Base-by-base conservation (phyloP, 2,888 invertebrate genomes). In the Ectropis crepuscularia region DNA sequence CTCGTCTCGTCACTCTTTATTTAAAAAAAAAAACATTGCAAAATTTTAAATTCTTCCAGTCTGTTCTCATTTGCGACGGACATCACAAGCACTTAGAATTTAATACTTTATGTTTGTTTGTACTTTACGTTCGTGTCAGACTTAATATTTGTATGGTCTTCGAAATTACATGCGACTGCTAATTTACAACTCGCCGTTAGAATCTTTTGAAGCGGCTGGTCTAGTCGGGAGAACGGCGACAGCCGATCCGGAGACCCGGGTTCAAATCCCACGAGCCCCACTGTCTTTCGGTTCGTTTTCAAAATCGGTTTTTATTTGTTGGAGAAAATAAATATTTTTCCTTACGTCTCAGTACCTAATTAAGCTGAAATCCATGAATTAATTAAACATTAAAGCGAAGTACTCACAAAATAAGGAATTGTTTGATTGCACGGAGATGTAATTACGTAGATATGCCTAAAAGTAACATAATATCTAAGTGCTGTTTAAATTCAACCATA, bases 361-460 rank as follows among this genome's bases (percentile, higher is more conserved):
- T 1, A 28, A 28, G 16, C 16, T 2, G 16, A 28, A 28, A 28
- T 28, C 16, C 16, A 4, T 28, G 16, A 28, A 4, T 28, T 28
- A 28, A 2, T 28, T 28, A 28, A 28, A 28, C 4, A 28, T 28
- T 28, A 28, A 28, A 28, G 16, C 16, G 16, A 28, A 28, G 16
- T 28, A 28, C 16, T 28, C 4, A 28, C 16, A 28, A 28, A 28
- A 28, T 28, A 28, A 28, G 16, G 16, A 28, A 28, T 28, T 28
- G 16, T 28, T 28, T 28, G 16, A 28, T 28, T 28, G 16, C 16
- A 28, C 16, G 16, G 16, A 54, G 63, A 58, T 63, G 39, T 63
- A 58, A 58, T 63, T 57, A 53, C 53, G 11, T 5, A 49, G 63
- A 63, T 63, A 58, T 53, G 12, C 47, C 6, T 28, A 11, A 8